Base-by-base conservation (phyloP, 2,797 vertebrate species). In the Brachyrhaphis roseni region DNA sequence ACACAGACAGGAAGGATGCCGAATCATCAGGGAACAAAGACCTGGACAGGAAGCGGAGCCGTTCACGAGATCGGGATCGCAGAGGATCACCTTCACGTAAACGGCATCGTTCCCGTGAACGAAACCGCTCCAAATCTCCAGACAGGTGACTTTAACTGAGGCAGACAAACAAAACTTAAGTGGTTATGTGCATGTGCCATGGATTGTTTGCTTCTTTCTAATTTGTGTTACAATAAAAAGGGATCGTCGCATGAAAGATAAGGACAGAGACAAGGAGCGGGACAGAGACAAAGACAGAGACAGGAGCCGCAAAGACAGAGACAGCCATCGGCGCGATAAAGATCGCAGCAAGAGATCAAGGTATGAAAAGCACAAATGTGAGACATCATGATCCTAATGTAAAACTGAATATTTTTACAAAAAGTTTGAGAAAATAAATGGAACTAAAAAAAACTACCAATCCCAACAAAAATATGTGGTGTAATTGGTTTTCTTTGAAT, bases 181-280 rank as follows among this genome's bases (percentile, higher is more conserved):
- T 45, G 18, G 3, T n/a, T 41, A 1, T 5, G 1, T 23, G 10
- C 1, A 51, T 16, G 26, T 28, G 0, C 68, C 31, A 53, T 68
- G 5, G 46, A 59, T 84, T 28, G 13, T 41, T 11, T 45, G 26
- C 59, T 83, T 79, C 12, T 46, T 1, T 75, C 0, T 75, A 36
- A 49, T 72, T 64, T 82, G 12, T 81, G 8, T 72, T 55, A 3
- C 74, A 23, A 70, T 79, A 0, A 75, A 68, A 87, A 99, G 98
- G 95, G 98, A 98, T 28, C 96, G 98, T 8, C 95, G 98, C 71
- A 95, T 95, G 89, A 98, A 98, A 90, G 98, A 98, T 74, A 97
- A 97, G 4, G 97, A 96, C 0, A 94, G 97, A 92, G 96, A 96
- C 13, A 97, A 96, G 88, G 96, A 98, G 0, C 94, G 97, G 1